These are phyloP conservation scores for Melinopterus prodromus DNA, from an alignment of 2,888 invertebrate species.

Conservation along the genomic window DNA sequence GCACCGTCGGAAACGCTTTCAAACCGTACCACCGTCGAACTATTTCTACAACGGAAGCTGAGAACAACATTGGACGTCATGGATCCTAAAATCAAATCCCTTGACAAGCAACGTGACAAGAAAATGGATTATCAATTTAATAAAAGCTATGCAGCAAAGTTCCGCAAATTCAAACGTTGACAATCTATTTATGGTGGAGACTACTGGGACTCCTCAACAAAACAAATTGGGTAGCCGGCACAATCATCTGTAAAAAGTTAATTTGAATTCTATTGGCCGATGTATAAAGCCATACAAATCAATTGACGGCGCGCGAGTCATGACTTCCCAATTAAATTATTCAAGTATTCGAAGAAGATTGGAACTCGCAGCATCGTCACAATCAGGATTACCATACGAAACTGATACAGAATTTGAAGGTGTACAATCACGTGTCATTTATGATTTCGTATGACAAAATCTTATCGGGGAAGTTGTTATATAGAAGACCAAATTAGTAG, in stretches of 20 bases:
- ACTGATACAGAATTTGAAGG: too few species aligned
- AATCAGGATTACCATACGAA: too few species aligned
- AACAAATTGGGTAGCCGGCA: not conserved
- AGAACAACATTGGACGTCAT: not conserved
- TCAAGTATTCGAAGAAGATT: too few species aligned
- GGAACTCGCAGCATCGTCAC: too few species aligned
- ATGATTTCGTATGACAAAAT: too few species aligned
- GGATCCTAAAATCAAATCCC: not conserved
- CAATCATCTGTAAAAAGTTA: not conserved
- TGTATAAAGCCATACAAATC: not conserved
- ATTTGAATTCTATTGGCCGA: not conserved
- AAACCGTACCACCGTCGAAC: slow-evolving; percentile 13
- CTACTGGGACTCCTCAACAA: not conserved
- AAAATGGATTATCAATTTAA: slow-evolving; percentile 12
- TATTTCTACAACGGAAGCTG: not conserved
- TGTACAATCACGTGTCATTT: too few species aligned
- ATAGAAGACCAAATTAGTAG: too few species aligned
- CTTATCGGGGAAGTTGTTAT: too few species aligned
- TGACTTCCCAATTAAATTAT: too few species aligned
- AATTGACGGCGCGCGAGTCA: not conserved
- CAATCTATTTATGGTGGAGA: not conserved
- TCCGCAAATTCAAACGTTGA: not conserved
- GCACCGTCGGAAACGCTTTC: not conserved
- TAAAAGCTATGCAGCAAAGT: not conserved
- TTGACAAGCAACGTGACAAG: not conserved